A percentile compares a stretch with the other conserved stretches of the same genome.
Conservation (phyloP, 2,113 vertebrate genomes). For the Odocoileus hemionus region DNA sequence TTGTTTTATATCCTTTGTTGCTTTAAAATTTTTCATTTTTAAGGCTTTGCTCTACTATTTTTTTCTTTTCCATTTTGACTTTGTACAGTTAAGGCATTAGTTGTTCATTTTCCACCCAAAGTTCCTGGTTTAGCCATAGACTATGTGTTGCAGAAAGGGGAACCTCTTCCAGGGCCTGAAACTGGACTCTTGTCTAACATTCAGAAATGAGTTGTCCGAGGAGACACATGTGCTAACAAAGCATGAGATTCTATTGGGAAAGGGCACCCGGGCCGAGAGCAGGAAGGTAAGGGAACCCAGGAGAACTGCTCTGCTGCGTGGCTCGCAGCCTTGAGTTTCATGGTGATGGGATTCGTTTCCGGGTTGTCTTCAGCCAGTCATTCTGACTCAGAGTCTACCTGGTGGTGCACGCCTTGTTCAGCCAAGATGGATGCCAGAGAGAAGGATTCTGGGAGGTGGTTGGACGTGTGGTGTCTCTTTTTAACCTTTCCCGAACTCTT, state of each 20-base stretch:
- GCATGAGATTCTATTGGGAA: not conserved
- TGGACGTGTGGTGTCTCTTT: not conserved
- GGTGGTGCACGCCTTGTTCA: not conserved
- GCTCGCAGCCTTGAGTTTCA: rapidly evolving
- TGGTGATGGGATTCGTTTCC: not conserved
- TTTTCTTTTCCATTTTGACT: not conserved
- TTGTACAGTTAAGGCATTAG: not conserved
- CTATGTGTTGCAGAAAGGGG: not conserved
- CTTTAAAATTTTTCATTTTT: not conserved
- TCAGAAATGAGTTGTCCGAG: not conserved
- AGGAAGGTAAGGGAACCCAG: not conserved
- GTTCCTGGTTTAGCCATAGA: not conserved
- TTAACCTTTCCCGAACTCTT: not conserved
- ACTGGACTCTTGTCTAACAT: not conserved
- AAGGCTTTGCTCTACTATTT: not conserved
- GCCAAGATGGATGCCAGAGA: not conserved
- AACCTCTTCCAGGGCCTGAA: not conserved
- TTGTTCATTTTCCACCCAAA: not conserved
- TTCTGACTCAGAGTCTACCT: not conserved
- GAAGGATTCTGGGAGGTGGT: not conserved
- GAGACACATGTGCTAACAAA: not conserved
- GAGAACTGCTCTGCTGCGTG: not conserved
- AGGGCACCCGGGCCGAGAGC: rapidly evolving
- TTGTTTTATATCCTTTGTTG: not conserved
- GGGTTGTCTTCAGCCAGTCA: not conserved